Evolutionary conservation across 2,113 vertebrate species (phyloP).

Genomic region (Myiozetetes cayanensis): DNA sequence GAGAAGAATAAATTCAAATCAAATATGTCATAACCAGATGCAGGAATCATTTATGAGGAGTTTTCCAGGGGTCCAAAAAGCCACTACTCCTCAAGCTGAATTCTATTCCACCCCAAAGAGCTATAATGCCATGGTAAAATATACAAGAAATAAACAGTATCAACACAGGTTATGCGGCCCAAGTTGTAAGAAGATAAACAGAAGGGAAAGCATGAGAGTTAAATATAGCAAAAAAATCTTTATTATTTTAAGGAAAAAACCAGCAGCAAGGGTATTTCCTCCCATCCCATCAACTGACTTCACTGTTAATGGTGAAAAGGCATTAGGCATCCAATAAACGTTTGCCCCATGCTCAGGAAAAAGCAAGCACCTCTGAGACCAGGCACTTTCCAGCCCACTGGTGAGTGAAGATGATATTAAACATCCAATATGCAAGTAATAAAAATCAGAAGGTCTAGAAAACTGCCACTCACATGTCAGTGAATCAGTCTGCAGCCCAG

Average conservation of each 20-base stretch:
- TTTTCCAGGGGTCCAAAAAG: neutral
- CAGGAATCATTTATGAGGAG: neutral
- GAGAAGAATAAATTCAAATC: neutral
- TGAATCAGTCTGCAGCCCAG: neutral
- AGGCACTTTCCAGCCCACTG: neutral
- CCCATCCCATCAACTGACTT: neutral
- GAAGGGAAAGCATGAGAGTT: neutral
- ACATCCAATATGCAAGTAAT: neutral
- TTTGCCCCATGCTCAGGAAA: fast-evolving
- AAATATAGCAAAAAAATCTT: neutral
- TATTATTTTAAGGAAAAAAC: neutral
- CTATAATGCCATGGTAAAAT: neutral
- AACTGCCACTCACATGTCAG: neutral
- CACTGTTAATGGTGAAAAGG: neutral
- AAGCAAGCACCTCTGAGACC: neutral
- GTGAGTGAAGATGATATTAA: neutral
- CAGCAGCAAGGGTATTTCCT: neutral
- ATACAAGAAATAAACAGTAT: neutral
- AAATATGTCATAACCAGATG: neutral
- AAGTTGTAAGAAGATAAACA: neutral
- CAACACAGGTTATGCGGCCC: neutral
- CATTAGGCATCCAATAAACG: neutral
- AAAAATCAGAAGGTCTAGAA: neutral
- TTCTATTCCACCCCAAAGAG: neutral
- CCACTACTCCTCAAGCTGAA: neutral